Base-by-base conservation (phyloP, 1,140 invertebrate genomes). In the Pseudomyrmex pallidus region DNA sequence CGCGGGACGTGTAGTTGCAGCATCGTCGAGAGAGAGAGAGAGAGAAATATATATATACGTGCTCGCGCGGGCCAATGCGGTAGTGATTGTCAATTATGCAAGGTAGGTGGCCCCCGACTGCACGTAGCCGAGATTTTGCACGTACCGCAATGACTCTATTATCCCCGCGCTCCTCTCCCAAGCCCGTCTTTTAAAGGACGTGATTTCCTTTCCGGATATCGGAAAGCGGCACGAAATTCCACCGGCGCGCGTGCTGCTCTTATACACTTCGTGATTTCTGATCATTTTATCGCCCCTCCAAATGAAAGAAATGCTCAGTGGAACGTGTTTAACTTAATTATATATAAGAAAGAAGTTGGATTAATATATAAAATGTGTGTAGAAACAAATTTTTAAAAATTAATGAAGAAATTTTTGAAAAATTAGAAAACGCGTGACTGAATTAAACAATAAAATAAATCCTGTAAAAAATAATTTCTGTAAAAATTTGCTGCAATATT, bases 11-110 rank as follows among this genome's bases (percentile, higher is more conserved):
- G 56, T 70, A 48, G 67, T 68, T 74, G 25, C 52, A 46, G 70
- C 35, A 63, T 66, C 46, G 22, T 48, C 57, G 61, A 46, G 84
- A 70, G 61, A 77, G 5, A 35, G 0, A 35, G 4, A 35, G 35
- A 35, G 35, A 35, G 35, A 35, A 0, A 35, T 5, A 35, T 5
- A 35, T 5, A 35, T 77, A 70, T 54, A 77, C 85, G 66, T 67
- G 72, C 48, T 59, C 54, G 72, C 48, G 48, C 54, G n/a, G 5
- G 50, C 20, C 25, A 7, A 73, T 20, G 61, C 20, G 66, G 61
- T 59, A 52, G 46, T 17, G 78, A 46, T 74, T 72, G 54, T 87
- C 85, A 77, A 87, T 83, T 87, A 86, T 86, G 86, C 73, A 87
- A 48, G 54, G 13, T 63, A 59, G 52, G 13, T 25, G n/a, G 25